These are phyloP conservation scores for Odiellus spinosus DNA, from an alignment of 2,888 invertebrate species.

Conservation along the genomic window DNA sequence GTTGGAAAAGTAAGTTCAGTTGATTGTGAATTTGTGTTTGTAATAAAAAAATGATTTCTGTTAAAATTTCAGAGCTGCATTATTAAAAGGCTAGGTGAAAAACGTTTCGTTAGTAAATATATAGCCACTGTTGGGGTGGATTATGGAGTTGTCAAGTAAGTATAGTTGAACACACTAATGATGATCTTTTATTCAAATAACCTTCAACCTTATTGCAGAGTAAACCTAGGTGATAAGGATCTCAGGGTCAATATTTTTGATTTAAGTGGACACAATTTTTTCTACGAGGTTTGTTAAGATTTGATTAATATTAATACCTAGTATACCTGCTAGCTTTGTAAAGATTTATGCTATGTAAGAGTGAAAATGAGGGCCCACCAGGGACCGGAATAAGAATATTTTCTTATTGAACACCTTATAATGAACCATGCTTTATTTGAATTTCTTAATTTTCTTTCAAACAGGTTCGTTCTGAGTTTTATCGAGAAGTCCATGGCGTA, in stretches of 20 bases:
- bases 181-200: too few relatives aligned
- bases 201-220: background rate
- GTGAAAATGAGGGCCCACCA: too few relatives aligned
- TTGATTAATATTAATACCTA: too few relatives aligned
- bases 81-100: background rate
- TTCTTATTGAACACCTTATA: too few relatives aligned
- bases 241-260: background rate
- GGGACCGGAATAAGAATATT: too few relatives aligned
- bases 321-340: too few relatives aligned
- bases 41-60: too few relatives aligned
- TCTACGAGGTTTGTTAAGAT: conserved; percentile 1
- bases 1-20: conserved; percentile 1
- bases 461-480: background rate
- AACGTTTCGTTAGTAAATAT: background rate
- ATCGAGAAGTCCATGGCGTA: background rate
- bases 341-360: too few relatives aligned
- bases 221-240: background rate
- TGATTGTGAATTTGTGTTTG: too few relatives aligned
- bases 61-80: background rate
- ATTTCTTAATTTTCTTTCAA: too few relatives aligned
- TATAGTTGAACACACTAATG: too few relatives aligned
- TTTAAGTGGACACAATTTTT: background rate
- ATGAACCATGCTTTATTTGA: too few relatives aligned
- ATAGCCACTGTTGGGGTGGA: background rate
- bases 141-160: background rate